phyloP scores from a whole-genome alignment of 2,113 vertebrate species.

The Tautogolabrus adspersus region DNA sequence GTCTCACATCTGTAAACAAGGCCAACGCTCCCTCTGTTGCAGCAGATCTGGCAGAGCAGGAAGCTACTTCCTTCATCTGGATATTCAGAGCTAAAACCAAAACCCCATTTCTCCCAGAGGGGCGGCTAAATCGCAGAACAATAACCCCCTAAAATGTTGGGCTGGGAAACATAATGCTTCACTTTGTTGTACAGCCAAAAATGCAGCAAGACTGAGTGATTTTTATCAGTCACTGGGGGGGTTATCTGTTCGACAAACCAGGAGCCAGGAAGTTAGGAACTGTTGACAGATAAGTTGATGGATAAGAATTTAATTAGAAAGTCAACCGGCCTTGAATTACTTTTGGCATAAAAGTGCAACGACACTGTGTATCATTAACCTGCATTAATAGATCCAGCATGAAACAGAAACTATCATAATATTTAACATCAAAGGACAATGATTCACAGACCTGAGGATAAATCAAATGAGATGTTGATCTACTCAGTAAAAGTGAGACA shows the following conservation, averaged over 20 bases:
- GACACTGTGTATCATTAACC: no score
- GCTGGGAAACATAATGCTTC: not conserved
- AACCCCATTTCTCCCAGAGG: not conserved
- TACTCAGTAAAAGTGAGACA: not conserved
- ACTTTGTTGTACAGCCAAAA: conserved; percentile 19
- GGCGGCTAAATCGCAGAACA: not conserved
- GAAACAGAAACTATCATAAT: not conserved
- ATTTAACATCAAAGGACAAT: no score
- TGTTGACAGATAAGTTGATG: not conserved
- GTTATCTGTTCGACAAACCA: not conserved
- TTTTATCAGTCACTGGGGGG: not conserved
- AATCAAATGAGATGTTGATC: not conserved
- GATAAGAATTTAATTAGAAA: conserved; percentile 1
- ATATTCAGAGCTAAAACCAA: not conserved
- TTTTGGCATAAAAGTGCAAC: not conserved
- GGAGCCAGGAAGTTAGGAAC: not conserved
- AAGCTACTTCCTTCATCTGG: not conserved
- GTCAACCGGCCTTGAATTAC: not conserved
- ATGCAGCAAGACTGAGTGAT: not conserved
- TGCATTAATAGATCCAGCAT: not conserved
- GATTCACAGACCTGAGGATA: not conserved
- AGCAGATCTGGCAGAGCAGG: not conserved
- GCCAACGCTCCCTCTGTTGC: not conserved
- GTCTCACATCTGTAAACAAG: conserved; percentile 56
- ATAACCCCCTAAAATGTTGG: conserved; percentile 13